A percentile compares a stretch with the other conserved stretches of the same genome.
Evolutionary conservation across 2,797 vertebrate genomes (phyloP).

Genomic region (Alauda arvensis): DNA sequence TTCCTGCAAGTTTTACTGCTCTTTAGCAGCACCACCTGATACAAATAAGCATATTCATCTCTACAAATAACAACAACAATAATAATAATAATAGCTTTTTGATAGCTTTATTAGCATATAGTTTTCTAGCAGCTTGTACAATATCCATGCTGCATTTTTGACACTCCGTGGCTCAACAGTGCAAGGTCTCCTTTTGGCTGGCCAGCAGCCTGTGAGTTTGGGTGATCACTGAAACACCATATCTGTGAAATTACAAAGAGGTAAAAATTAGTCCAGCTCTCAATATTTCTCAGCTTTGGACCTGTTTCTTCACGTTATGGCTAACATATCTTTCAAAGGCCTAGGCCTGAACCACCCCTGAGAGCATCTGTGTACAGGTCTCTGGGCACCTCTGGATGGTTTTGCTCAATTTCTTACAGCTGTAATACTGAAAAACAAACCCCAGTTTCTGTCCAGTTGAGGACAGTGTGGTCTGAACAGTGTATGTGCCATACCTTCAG

Average conservation of each 20-base stretch:
- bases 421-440: not conserved
- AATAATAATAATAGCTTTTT: not conserved
- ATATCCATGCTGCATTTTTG: not conserved
- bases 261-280: not conserved
- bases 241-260: not conserved
- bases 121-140: not conserved
- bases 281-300: not conserved
- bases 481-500: not conserved
- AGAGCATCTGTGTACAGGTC: not conserved
- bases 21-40: not conserved
- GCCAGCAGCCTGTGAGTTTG: not conserved
- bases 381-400: not conserved
- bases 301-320: not conserved
- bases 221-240: not conserved
- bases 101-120: not conserved
- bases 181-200: not conserved
- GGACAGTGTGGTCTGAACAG: not conserved
- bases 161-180: not conserved
- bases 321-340: not conserved
- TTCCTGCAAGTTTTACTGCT: not conserved
- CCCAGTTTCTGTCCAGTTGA: not conserved
- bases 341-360: not conserved
- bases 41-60: not conserved
- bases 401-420: not conserved
- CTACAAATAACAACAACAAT: not conserved